These are phyloP conservation scores for Ciconia maguari DNA, from an alignment of 2,113 vertebrate genomes.

Conservation along the genomic window DNA sequence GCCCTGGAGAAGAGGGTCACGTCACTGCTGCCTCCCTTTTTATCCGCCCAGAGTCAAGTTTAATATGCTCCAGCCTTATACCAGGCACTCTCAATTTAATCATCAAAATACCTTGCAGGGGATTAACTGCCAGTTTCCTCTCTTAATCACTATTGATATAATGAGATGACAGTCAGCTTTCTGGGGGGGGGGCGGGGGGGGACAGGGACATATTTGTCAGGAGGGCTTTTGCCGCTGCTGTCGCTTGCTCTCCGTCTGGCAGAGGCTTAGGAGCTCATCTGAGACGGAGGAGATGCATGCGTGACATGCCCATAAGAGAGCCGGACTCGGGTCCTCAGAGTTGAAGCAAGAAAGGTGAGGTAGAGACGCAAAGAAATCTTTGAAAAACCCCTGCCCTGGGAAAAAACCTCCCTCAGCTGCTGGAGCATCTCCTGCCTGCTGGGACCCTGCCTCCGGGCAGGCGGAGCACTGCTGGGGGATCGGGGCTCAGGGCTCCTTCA, in stretches of 20 bases:
- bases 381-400: background rate
- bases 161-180: conserved; percentile 2
- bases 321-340: background rate
- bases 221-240: background rate
- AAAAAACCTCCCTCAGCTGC: background rate
- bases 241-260: background rate
- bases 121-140: conserved; percentile 30
- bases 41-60: background rate
- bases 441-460: background rate
- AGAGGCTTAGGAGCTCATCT: background rate
- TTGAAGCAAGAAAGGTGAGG: background rate
- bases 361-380: background rate
- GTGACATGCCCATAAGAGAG: rapidly evolving
- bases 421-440: background rate
- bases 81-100: background rate
- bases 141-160: conserved; percentile 4
- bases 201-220: background rate
- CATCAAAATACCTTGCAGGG: conserved; percentile 24
- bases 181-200: too few relatives aligned
- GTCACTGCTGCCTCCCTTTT: background rate
- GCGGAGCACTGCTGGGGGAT: background rate
- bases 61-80: background rate
- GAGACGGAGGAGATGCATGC: rapidly evolving
- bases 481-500: background rate
- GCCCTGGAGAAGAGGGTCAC: background rate